Base-by-base conservation (phyloP, 2,888 invertebrate species). In the Pollenia griseotomentosa region DNA sequence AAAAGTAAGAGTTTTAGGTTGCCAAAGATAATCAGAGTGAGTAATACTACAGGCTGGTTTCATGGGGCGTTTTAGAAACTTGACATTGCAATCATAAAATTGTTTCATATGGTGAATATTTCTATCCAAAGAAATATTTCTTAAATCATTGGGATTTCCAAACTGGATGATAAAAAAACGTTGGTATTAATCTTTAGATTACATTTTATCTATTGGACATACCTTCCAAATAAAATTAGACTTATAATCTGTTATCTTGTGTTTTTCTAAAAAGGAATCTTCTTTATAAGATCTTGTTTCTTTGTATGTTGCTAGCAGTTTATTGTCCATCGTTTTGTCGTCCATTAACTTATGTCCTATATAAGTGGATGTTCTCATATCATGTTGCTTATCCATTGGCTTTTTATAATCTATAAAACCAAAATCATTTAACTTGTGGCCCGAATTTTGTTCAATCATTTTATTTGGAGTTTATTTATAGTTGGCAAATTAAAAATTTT, bases 321-420 rank as follows among this genome's bases (percentile, higher is more conserved):
- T 88, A 19, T 90, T 90, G 10, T 89, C 90, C 79, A 90, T 71
- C 40, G 89, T 89, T 0, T 89, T 89, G 53, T 92, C 92, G 2
- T 90, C 90, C 40, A 92, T 85, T 61, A 90, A 81, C 6, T 90
- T 89, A 87, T 92, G 91, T 0, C 89, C 92, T 2, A 91, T 87
- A 82, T 93, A 91, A 1, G 89, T 89, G 0, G 93, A 91, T 4
- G 93, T 92, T 10, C 93, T 91, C 90, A 91, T 90, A 88, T 92
- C 93, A 53, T 90, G 88, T 33, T 89, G 88, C 3, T 88, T 87
- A 33, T 83, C 89, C 9, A 88, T 68, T 4, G 93, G 92, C 61
- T 88, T 88, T 85, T 91, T 90, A 70, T 92, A 90, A 88, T 93
- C 93, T 33, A 91, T 89, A 77, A 90, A 90, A 12, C 90, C 91